Evolutionary conservation across 1,140 invertebrate species (phyloP).

Genomic region (Caenorhabditis elegans): DNA sequence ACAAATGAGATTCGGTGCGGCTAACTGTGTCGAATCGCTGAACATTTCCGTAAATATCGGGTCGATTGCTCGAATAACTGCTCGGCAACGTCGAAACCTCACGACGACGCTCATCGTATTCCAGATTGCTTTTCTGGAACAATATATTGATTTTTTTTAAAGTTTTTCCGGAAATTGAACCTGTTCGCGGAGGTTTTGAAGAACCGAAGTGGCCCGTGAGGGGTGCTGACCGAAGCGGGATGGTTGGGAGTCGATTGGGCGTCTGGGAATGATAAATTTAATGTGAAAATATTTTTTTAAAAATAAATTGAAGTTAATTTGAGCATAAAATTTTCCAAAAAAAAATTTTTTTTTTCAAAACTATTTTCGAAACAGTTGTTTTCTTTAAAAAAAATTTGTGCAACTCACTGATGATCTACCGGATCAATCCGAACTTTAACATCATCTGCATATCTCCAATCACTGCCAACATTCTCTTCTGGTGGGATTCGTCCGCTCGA

Average conservation of each 20-base stretch:
- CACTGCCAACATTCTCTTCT: not conserved
- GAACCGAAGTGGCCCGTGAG: not conserved
- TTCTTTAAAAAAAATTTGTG: too few relatives aligned
- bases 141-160: too few relatives aligned
- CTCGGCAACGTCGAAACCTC: not conserved
- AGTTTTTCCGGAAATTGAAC: too few relatives aligned
- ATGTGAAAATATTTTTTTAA: too few relatives aligned
- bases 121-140: not conserved
- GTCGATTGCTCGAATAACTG: not conserved
- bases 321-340: too few relatives aligned
- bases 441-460: conserved; percentile 13
- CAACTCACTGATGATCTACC: conserved; percentile 7
- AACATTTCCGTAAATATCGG: conserved; percentile 19
- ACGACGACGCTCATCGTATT: not conserved
- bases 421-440: conserved; percentile 7
- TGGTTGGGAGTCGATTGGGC: not conserved
- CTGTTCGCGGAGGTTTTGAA: not conserved
- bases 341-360: too few relatives aligned
- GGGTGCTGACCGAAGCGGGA: not conserved
- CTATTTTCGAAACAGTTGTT: too few relatives aligned
- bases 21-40: conserved; percentile 9
- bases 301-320: too few relatives aligned
- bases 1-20: not conserved
- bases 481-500: not conserved
- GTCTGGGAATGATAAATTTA: too few relatives aligned